Percentiles rank a stretch among this genome's conserved stretches.
Evolutionary conservation across 2,888 invertebrate species (phyloP).

Genomic region (Aricia artaxerxes): DNA sequence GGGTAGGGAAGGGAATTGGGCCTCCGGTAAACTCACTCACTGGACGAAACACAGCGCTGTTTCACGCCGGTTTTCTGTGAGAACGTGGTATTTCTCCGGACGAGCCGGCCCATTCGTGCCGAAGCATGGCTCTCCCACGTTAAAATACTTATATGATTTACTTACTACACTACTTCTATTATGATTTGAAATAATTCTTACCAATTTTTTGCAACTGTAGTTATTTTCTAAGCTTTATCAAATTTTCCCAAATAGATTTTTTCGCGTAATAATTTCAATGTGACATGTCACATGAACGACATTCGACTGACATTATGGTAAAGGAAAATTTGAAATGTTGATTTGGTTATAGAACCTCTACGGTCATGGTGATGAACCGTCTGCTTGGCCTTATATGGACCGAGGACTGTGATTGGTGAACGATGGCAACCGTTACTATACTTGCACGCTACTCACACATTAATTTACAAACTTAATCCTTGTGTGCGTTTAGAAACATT

Average conservation of each 20-base stretch:
- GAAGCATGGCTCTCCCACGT: too few relatives aligned
- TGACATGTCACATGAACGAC: slow-evolving; percentile 14
- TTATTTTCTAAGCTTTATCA: neutral
- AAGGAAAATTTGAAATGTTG: slow-evolving; percentile 54
- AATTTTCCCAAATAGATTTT: slow-evolving; percentile 10
- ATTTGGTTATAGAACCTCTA: slow-evolving; percentile 52
- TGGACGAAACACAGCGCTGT: too few relatives aligned
- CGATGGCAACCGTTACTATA: slow-evolving; percentile 74
- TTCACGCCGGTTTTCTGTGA: too few relatives aligned
- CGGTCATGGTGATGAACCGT: slow-evolving; percentile 75
- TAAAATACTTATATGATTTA: too few relatives aligned
- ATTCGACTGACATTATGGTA: slow-evolving; percentile 46
- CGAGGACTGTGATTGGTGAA: slow-evolving; percentile 85
- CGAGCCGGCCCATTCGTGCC: too few relatives aligned
- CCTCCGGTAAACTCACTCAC: too few relatives aligned
- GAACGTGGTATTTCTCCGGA: too few relatives aligned
- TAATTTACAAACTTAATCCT: slow-evolving; percentile 43
- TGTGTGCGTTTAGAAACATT: slow-evolving; percentile 56
- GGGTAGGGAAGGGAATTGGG: too few relatives aligned
- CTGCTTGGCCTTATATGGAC: slow-evolving; percentile 91
- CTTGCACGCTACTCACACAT: slow-evolving; percentile 57
- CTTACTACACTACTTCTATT: too few relatives aligned
- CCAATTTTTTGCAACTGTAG: neutral
- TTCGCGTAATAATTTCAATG: slow-evolving; percentile 25
- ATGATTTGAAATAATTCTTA: neutral